Evolutionary conservation across 2,797 vertebrate species (phyloP).

Genomic region (Rhinoraja longicauda): DNA sequence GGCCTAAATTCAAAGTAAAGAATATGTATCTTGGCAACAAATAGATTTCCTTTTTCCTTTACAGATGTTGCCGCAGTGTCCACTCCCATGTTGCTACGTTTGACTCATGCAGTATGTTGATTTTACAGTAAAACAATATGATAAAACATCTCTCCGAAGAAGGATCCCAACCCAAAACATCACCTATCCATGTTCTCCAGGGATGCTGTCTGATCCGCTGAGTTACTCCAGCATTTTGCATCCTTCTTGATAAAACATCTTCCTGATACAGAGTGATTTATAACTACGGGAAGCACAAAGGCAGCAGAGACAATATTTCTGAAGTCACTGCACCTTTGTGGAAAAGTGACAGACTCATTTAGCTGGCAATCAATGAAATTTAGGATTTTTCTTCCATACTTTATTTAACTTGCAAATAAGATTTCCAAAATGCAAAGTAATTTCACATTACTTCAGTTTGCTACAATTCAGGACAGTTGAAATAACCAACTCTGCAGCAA

Average conservation of each 20-base stretch:
- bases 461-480: constrained; percentile 18
- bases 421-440: constrained; percentile 25
- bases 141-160: no score
- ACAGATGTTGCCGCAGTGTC: background rate
- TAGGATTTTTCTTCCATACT: constrained; percentile 21
- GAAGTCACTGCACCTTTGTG: background rate
- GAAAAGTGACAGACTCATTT: background rate
- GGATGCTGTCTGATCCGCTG: no score
- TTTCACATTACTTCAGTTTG: constrained; percentile 12
- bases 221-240: no score
- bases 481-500: constrained; percentile 34
- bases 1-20: background rate
- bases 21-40: background rate
- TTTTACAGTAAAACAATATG: background rate
- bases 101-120: background rate
- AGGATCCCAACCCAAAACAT: no score
- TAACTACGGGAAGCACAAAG: background rate
- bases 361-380: constrained; percentile 18
- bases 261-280: background rate
- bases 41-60: background rate
- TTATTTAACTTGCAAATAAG: constrained; percentile 31
- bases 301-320: constrained; percentile 6
- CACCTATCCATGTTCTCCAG: no score
- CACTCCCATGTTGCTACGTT: background rate
- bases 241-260: background rate